Evolutionary conservation across 2,888 invertebrate genomes (phyloP).

Genomic region (Sceliomorpha sp.): DNA sequence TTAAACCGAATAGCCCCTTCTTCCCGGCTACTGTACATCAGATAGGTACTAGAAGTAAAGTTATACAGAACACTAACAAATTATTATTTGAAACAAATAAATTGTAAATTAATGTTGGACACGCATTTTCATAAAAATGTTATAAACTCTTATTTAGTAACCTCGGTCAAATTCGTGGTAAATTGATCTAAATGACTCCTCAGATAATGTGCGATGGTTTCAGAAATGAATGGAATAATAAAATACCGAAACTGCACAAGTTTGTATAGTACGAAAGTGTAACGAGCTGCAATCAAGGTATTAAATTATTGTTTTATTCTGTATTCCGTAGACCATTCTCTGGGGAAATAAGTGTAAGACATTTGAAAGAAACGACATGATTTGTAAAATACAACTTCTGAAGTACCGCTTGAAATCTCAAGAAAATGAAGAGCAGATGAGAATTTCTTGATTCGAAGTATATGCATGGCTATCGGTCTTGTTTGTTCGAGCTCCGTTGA

Average conservation of each 20-base stretch:
- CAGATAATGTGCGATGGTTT: conserved; percentile 6
- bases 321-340: conserved; percentile 27
- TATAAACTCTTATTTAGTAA: too few species aligned
- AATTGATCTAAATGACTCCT: background rate
- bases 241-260: conserved; percentile 16
- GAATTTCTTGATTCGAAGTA: conserved; percentile 11
- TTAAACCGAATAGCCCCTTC: too few species aligned
- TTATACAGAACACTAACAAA: too few species aligned
- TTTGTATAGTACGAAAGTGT: conserved; percentile 17
- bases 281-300: conserved; percentile 27
- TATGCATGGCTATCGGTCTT: conserved; percentile 24
- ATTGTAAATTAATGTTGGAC: too few species aligned
- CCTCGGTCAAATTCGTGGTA: too few species aligned
- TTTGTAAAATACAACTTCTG: conserved; percentile 34
- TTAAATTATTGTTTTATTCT: conserved; percentile 46
- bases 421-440: conserved; percentile 32
- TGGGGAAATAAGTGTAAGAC: conserved; percentile 43
- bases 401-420: conserved; percentile 23
- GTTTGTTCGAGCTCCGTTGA: too few species aligned
- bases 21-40: too few species aligned
- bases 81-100: too few species aligned
- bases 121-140: too few species aligned
- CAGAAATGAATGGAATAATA: conserved; percentile 42
- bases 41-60: too few species aligned
- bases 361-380: conserved; percentile 40